Conservation (phyloP, 2,113 vertebrate species). For the Uropsilus gracilis region DNA sequence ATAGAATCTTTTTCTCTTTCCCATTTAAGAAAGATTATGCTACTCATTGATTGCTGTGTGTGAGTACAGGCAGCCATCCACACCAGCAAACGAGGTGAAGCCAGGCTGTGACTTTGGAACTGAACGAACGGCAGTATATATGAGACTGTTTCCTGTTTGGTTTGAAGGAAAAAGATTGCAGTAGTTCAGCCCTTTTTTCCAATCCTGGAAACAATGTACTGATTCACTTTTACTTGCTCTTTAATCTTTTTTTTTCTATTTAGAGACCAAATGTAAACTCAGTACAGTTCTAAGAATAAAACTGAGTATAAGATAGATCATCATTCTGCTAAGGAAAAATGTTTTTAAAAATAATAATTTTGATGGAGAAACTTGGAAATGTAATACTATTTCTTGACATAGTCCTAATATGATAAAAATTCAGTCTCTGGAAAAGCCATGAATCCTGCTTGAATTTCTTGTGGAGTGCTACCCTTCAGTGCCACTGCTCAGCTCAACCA, state of each 20-base stretch:
- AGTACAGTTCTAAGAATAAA: slow-evolving; percentile 63
- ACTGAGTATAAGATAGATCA: neutral
- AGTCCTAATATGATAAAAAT: neutral
- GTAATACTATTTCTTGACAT: neutral
- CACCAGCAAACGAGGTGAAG: neutral
- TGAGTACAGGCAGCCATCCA: neutral
- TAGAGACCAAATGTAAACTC: slow-evolving; percentile 68
- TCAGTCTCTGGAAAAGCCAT: neutral
- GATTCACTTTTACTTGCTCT: slow-evolving; percentile 60
- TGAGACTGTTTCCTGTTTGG: slow-evolving; percentile 65
- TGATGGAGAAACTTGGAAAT: neutral
- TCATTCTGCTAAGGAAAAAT: neutral
- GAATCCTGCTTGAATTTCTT: neutral
- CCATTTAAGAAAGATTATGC: neutral
- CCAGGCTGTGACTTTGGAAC: neutral
- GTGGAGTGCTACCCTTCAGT: neutral
- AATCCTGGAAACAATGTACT: slow-evolving; percentile 61
- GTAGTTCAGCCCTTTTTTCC: slow-evolving; percentile 34
- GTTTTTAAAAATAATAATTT: slow-evolving; percentile 53
- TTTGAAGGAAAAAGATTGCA: slow-evolving; percentile 59
- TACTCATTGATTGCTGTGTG: neutral
- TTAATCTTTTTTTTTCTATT: slow-evolving; percentile 68
- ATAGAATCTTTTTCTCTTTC: neutral
- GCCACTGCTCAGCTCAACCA: neutral
- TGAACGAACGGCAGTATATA: neutral